Evolutionary conservation across 2,888 invertebrate species (phyloP).

Genomic region (Drosophila neonasuta): DNA sequence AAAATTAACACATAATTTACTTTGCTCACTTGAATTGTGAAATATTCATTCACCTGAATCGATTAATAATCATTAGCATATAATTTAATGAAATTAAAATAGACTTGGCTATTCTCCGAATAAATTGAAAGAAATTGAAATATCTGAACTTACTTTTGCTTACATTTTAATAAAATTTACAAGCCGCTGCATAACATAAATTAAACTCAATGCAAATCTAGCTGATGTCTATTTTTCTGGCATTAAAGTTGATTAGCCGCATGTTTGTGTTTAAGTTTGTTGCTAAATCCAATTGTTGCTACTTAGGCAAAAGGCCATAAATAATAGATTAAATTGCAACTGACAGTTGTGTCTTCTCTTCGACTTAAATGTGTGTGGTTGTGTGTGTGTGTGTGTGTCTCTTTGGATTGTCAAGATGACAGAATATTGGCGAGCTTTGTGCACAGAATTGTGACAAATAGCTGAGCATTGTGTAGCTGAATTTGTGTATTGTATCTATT

Average conservation of each 20-base stretch:
- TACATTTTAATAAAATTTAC: too few species aligned
- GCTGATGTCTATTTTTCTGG: not conserved
- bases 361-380: not conserved
- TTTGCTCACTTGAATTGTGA: too few species aligned
- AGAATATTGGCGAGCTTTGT: conserved; percentile 10
- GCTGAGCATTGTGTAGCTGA: conserved; percentile 15
- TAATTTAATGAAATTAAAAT: too few species aligned
- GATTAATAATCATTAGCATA: too few species aligned
- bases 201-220: not conserved
- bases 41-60: too few species aligned
- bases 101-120: too few species aligned
- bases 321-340: conserved; percentile 28
- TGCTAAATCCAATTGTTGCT: conserved; percentile 13
- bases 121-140: too few species aligned
- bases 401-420: conserved; percentile 23
- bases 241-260: not conserved
- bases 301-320: conserved; percentile 3
- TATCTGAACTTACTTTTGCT: too few species aligned
- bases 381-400: too few species aligned
- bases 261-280: not conserved
- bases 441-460: conserved; percentile 31
- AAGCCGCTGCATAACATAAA: not conserved
- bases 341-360: conserved; percentile 18
- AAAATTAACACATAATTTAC: too few species aligned
- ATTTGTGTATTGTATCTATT: conserved; percentile 25